Percentiles rank a stretch among this genome's conserved stretches.
phyloP scores from a whole-genome alignment of 2,113 vertebrate genomes.

The Seriola aureovittata region DNA sequence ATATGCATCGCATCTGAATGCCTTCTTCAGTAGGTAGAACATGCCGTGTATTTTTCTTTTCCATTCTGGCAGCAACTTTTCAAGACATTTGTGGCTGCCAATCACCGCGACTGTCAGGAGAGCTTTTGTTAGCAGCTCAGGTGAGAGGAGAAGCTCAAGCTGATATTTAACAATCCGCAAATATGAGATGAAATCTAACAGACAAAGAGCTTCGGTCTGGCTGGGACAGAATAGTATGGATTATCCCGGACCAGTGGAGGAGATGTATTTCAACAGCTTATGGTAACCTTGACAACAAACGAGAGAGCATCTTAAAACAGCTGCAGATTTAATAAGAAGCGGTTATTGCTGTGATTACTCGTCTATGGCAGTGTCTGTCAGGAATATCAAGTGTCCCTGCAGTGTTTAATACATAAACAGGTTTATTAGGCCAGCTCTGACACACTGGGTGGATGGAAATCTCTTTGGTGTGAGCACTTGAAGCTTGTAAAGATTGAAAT shows the following conservation, averaged over 20 bases:
- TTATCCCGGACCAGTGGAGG: background rate
- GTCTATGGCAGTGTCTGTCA: conserved; percentile 50
- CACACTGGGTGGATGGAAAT: conserved; percentile 65
- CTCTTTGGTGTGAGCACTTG: conserved; percentile 38
- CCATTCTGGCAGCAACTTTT: conserved; percentile 14
- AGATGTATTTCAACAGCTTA: conserved; percentile 43
- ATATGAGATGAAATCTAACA: conserved; percentile 16
- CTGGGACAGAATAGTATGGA: conserved; percentile 8
- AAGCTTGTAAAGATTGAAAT: conserved; percentile 62
- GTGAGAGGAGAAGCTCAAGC: background rate
- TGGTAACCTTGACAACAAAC: conserved; percentile 71
- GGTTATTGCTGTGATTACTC: conserved; percentile 60
- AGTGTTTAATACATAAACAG: conserved; percentile 69
- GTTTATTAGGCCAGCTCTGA: conserved; percentile 63
- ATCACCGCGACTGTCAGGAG: background rate
- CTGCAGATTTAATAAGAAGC: conserved; percentile 56
- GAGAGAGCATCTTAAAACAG: conserved; percentile 42
- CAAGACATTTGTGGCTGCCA: background rate
- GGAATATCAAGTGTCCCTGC: conserved; percentile 66
- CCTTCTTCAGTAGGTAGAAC: conserved; percentile 20
- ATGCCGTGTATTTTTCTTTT: conserved; percentile 13
- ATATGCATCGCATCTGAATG: conserved; percentile 22
- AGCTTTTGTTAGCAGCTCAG: background rate
- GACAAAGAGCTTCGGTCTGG: conserved; percentile 1
- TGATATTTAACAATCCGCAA: background rate